These are phyloP conservation scores for Enteromius viviparus DNA, from an alignment of 2,797 vertebrate species.

Conservation along the genomic window DNA sequence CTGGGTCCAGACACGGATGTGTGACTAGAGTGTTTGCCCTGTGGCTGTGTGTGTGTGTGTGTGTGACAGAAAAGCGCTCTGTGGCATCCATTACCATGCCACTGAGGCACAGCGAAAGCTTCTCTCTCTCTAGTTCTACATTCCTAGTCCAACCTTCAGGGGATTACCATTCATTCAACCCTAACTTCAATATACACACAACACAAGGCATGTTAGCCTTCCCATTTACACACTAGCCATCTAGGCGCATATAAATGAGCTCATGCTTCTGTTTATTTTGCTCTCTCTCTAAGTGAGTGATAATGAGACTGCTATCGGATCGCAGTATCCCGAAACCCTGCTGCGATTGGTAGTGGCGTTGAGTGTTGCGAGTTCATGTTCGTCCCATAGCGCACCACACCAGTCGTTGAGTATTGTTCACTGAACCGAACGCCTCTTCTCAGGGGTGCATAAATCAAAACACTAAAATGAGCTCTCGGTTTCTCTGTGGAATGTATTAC, in stretches of 20 bases:
- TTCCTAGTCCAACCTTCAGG: slow-evolving; percentile 50
- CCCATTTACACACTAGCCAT: slow-evolving; percentile 51
- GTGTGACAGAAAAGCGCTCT: slow-evolving; percentile 35
- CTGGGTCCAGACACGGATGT: slow-evolving; percentile 47
- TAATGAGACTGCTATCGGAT: slow-evolving; percentile 41
- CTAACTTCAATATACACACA: slow-evolving; percentile 55
- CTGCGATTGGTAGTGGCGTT: slow-evolving; percentile 40
- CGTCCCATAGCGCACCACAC: slow-evolving; percentile 35
- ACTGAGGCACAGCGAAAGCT: slow-evolving; percentile 52
- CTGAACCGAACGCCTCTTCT: slow-evolving; percentile 35
- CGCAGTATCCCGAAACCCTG: slow-evolving; percentile 22
- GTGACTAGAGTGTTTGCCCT: slow-evolving; percentile 53
- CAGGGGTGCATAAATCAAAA: slow-evolving; percentile 42
- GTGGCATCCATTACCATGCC: slow-evolving; percentile 59
- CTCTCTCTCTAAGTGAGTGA: slow-evolving; percentile 11
- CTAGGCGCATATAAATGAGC: slow-evolving; percentile 50
- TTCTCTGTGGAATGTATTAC: slow-evolving; percentile 52
- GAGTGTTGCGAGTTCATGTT: slow-evolving; percentile 40
- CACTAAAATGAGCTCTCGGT: slow-evolving; percentile 43
- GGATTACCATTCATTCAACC: slow-evolving; percentile 58
- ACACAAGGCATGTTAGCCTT: slow-evolving; percentile 53
- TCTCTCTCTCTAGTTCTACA: slow-evolving; percentile 40
- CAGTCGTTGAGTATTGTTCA: slow-evolving; percentile 41
- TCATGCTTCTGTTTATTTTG: slow-evolving; percentile 11
- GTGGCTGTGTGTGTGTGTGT: slow-evolving; percentile 38